Evolutionary conservation across 2,888 invertebrate genomes (phyloP).

Genomic region (Aleiodes alternator): DNA sequence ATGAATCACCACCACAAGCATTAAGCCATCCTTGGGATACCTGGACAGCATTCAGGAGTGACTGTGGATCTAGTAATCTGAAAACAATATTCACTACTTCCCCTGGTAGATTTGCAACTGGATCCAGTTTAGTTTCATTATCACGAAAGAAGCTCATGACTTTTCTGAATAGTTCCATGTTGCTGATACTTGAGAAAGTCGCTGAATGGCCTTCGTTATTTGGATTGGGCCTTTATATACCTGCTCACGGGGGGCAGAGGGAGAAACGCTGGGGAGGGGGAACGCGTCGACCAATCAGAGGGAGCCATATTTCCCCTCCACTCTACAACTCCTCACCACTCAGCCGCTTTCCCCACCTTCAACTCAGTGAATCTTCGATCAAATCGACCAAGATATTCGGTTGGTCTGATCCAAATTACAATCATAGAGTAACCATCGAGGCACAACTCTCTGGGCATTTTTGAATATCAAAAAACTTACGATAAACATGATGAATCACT

Average conservation of each 20-base stretch:
- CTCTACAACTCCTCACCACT: not conserved
- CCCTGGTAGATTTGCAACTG: not conserved
- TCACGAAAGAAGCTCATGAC: not conserved
- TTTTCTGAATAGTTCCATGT: slow-evolving; percentile 20
- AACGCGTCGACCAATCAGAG: slow-evolving; percentile 9
- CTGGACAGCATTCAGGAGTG: not conserved
- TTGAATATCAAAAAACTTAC: too few species aligned
- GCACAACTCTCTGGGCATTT: too few species aligned
- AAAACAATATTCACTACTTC: not conserved
- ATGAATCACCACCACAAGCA: not conserved
- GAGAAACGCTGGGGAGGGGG: not conserved
- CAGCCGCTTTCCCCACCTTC: too few species aligned
- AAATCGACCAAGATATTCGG: too few species aligned
- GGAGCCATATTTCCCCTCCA: not conserved
- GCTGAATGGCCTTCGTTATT: not conserved
- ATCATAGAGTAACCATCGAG: too few species aligned
- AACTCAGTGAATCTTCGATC: too few species aligned
- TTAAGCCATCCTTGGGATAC: not conserved
- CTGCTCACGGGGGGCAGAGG: not conserved
- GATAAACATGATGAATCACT: too few species aligned
- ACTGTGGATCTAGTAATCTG: not conserved
- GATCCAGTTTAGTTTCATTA: not conserved
- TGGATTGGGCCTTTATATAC: not conserved
- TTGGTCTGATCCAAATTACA: too few species aligned
- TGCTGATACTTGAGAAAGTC: not conserved